These are phyloP conservation scores for Onthophagus sagittarius DNA, from an alignment of 2,888 invertebrate genomes.

Conservation along the genomic window DNA sequence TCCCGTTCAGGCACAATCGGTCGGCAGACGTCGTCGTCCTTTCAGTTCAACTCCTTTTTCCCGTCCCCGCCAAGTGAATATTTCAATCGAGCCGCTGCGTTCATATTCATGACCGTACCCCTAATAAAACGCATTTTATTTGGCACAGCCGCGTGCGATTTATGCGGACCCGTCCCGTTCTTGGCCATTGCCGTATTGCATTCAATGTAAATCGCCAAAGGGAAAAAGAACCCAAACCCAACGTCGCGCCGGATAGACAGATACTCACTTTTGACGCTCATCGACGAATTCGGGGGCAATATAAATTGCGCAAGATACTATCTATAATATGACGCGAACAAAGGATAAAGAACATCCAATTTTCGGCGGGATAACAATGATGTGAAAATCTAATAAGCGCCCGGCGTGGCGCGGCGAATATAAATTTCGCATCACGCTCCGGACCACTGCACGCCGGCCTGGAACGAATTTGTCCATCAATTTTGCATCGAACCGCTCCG, in stretches of 20 bases:
- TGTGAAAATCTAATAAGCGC: not conserved
- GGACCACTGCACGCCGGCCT: not conserved
- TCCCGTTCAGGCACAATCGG: conserved; percentile 6
- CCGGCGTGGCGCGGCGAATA: not conserved
- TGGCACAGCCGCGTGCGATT: conserved; percentile 39
- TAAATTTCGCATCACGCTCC: not conserved
- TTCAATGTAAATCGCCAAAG: conserved; percentile 46
- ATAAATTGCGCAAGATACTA: not conserved
- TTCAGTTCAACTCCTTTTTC: not conserved
- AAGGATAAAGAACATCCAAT: not conserved
- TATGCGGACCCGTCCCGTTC: conserved; percentile 42
- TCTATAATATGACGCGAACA: not conserved
- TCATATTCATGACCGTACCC: conserved; percentile 42
- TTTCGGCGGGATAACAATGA: not conserved
- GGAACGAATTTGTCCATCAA: conserved; percentile 10
- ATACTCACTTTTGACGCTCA: not conserved
- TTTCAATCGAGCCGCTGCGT: conserved; percentile 28
- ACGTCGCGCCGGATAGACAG: not conserved
- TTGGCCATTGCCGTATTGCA: conserved; percentile 45
- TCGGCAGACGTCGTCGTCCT: not conserved
- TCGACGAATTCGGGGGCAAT: not conserved
- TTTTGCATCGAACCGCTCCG: not conserved
- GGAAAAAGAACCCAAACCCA: not conserved
- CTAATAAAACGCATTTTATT: conserved; percentile 43
- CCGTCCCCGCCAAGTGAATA: conserved; percentile 6